phyloP scores from a whole-genome alignment of 2,888 invertebrate species.

The Polydrusus cervinus region DNA sequence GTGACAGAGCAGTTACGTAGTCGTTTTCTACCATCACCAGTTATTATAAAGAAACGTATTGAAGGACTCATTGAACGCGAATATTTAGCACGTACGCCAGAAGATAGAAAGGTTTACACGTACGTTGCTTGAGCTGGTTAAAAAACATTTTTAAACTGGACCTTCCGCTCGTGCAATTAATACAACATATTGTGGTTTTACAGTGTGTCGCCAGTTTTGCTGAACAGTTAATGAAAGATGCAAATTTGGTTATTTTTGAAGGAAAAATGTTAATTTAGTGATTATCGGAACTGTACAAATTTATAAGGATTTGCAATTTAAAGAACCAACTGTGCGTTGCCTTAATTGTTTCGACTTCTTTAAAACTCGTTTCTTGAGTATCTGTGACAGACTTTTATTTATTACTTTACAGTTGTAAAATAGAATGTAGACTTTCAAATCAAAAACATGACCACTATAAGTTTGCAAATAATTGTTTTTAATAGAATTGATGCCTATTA shows the following conservation, averaged over 20 bases:
- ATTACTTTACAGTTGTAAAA: slow-evolving; percentile 50
- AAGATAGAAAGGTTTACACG: slow-evolving; percentile 97
- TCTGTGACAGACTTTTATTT: slow-evolving; percentile 45
- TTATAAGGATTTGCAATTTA: slow-evolving; percentile 43
- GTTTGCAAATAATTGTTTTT: slow-evolving; percentile 38
- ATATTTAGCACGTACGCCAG: slow-evolving; percentile 97
- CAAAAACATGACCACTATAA: slow-evolving; percentile 48
- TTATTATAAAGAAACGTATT: slow-evolving; percentile 99
- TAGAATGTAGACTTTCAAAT: slow-evolving; percentile 48
- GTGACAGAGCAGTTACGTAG: slow-evolving; percentile 97
- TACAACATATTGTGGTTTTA: slow-evolving; percentile 42
- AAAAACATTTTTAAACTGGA: slow-evolving; percentile 23
- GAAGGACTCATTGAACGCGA: slow-evolving; percentile 99
- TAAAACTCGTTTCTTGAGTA: slow-evolving; percentile 42
- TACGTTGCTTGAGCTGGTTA: slow-evolving; percentile 86
- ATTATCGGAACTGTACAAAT: slow-evolving; percentile 48
- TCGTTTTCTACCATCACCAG: slow-evolving; percentile 97
- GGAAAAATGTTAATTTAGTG: slow-evolving; percentile 49
- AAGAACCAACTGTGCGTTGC: slow-evolving; percentile 46
- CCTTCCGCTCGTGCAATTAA: slow-evolving; percentile 44
- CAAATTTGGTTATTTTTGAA: slow-evolving; percentile 34
- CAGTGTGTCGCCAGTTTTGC: slow-evolving; percentile 34
- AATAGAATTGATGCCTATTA: slow-evolving; percentile 39
- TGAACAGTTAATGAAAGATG: slow-evolving; percentile 30
- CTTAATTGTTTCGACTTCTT: slow-evolving; percentile 49